Conservation (phyloP, 1,140 invertebrate species). For the Tetramorium parvispinum region DNA sequence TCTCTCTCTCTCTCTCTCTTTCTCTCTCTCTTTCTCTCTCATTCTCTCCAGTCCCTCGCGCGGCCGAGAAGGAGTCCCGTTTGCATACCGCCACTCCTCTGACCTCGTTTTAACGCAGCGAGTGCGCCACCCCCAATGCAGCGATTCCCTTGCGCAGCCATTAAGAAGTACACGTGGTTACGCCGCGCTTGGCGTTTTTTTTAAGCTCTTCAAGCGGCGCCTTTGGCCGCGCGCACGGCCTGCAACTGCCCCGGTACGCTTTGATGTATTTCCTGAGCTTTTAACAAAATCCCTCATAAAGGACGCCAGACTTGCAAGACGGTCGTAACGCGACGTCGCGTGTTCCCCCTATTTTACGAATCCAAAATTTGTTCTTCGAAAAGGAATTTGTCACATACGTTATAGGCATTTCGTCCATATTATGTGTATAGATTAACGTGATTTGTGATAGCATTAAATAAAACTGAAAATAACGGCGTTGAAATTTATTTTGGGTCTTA, state of each 20-base stretch:
- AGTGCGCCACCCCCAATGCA: constrained; percentile 13
- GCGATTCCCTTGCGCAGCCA: constrained; percentile 72
- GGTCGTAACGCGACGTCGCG: background rate
- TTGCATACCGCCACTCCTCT: constrained; percentile 17
- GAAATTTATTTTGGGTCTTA: background rate
- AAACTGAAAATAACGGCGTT: background rate
- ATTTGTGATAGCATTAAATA: background rate
- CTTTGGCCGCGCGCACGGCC: constrained; percentile 58
- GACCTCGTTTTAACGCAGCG: constrained; percentile 33
- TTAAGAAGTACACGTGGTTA: constrained; percentile 75
- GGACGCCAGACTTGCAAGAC: constrained; percentile 25
- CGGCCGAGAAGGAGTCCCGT: constrained; percentile 4
- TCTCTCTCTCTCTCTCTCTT: constrained; percentile 10
- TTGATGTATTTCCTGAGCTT: constrained; percentile 78
- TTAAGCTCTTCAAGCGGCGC: constrained; percentile 74
- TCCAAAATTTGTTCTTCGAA: background rate
- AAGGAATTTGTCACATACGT: background rate
- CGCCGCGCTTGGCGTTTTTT: constrained; percentile 60
- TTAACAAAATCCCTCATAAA: constrained; percentile 77
- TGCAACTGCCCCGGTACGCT: constrained; percentile 51
- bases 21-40: too few relatives aligned
- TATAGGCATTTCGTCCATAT: background rate
- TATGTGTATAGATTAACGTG: background rate
- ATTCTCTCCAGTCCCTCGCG: background rate
- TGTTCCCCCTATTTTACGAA: constrained; percentile 58